These are phyloP conservation scores for Nematopogon swammerdamellus DNA, from an alignment of 2,888 invertebrate genomes.

Conservation along the genomic window DNA sequence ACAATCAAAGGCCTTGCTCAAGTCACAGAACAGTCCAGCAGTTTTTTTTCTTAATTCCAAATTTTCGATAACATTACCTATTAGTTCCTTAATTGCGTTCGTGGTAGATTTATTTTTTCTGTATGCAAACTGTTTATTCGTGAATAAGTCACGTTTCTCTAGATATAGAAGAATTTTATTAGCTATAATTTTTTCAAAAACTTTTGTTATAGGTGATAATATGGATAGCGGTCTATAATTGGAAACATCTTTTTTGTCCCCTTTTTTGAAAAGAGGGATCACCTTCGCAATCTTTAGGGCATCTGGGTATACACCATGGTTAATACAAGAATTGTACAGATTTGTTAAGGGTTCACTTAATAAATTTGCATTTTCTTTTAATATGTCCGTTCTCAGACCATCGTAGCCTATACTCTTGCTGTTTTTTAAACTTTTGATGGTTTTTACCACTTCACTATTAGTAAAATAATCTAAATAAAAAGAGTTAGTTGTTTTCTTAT, in stretches of 20 bases:
- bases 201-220: constrained; percentile 4
- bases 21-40: not conserved
- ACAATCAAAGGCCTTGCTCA: not conserved
- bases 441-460: not conserved
- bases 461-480: not conserved
- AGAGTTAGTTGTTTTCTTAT: not conserved
- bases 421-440: not conserved
- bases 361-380: not conserved
- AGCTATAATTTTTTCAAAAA: constrained; percentile 11
- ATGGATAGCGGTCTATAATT: constrained; percentile 4
- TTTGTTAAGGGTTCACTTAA: not conserved
- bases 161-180: not conserved
- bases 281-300: not conserved
- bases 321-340: not conserved
- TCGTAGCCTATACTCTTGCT: not conserved
- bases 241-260: constrained; percentile 1
- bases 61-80: not conserved
- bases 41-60: not conserved
- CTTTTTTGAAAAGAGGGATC: constrained; percentile 2
- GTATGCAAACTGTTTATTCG: not conserved
- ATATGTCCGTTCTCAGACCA: not conserved
- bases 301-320: not conserved
- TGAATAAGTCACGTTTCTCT: not conserved
- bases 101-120: not conserved
- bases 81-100: not conserved